Evolutionary conservation across 2,113 vertebrate genomes (phyloP).

Genomic region (Edolisoma coerulescens): DNA sequence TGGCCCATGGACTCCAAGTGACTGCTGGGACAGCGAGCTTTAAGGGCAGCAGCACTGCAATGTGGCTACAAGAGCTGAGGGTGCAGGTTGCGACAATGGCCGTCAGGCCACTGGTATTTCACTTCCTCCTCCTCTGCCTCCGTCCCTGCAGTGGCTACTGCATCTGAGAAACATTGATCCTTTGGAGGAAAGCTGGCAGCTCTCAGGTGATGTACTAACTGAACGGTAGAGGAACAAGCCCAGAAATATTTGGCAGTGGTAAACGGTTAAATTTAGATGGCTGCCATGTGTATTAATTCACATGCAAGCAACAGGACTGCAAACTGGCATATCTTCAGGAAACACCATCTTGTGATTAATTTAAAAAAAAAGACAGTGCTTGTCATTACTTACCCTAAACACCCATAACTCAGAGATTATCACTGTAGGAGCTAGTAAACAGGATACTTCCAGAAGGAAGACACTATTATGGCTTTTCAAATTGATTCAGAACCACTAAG

Average conservation of each 20-base stretch:
- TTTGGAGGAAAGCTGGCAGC: neutral
- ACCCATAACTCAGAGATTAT: conserved; percentile 9
- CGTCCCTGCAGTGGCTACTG: neutral
- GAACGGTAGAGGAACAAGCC: neutral
- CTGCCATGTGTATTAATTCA: neutral
- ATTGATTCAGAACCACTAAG: conserved; percentile 16
- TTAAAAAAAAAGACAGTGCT: neutral
- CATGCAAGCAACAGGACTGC: neutral
- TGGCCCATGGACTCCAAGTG: neutral
- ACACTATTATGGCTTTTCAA: neutral
- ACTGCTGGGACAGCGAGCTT: neutral
- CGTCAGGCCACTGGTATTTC: neutral
- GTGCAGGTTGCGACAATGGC: neutral
- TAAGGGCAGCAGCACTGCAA: neutral
- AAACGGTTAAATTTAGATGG: neutral
- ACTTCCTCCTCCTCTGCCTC: neutral
- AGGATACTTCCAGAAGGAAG: conserved; percentile 6
- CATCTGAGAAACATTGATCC: neutral
- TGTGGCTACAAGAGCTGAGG: neutral
- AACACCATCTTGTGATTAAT: conserved; percentile 15
- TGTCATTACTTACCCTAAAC: neutral
- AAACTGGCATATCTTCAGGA: neutral
- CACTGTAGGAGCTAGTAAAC: neutral
- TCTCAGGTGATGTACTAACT: neutral
- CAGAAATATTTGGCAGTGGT: neutral